Percentiles rank a stretch among this genome's conserved stretches.
Conservation (phyloP, 2,888 invertebrate genomes). For the Dusona sp. region DNA sequence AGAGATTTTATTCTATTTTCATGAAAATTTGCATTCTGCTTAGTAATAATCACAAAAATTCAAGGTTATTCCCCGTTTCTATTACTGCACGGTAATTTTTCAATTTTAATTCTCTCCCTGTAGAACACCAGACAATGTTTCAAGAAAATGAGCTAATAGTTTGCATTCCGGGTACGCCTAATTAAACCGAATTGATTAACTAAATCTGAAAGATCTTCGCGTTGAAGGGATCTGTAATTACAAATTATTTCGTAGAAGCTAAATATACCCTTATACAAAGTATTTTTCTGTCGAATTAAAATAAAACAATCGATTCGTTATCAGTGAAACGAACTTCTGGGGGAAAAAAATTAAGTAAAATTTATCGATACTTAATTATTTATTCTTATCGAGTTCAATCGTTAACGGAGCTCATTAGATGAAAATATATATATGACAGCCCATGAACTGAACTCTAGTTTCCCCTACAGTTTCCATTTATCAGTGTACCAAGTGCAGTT, state of each 20-base stretch:
- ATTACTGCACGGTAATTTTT: too few species aligned
- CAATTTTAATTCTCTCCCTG: too few species aligned
- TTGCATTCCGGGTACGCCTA: too few species aligned
- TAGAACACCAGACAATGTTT: too few species aligned
- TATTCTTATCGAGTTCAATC: neutral
- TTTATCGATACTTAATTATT: neutral
- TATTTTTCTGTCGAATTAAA: neutral
- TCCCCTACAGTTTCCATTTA: neutral
- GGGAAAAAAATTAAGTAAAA: neutral
- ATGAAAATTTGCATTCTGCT: too few species aligned
- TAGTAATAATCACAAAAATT: too few species aligned
- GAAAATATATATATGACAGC: neutral
- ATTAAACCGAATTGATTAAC: neutral
- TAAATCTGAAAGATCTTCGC: neutral
- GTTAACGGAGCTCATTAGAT: neutral
- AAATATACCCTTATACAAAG: neutral
- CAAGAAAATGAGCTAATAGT: too few species aligned
- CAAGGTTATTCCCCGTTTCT: too few species aligned
- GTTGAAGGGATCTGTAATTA: neutral
- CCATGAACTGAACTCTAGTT: neutral
- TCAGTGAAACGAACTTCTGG: neutral
- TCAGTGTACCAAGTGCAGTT: neutral
- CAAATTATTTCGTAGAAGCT: neutral
- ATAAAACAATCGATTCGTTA: neutral
- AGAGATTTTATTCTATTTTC: too few species aligned